These are phyloP conservation scores for Channa striata DNA, from an alignment of 2,797 vertebrate species.

Conservation along the genomic window DNA sequence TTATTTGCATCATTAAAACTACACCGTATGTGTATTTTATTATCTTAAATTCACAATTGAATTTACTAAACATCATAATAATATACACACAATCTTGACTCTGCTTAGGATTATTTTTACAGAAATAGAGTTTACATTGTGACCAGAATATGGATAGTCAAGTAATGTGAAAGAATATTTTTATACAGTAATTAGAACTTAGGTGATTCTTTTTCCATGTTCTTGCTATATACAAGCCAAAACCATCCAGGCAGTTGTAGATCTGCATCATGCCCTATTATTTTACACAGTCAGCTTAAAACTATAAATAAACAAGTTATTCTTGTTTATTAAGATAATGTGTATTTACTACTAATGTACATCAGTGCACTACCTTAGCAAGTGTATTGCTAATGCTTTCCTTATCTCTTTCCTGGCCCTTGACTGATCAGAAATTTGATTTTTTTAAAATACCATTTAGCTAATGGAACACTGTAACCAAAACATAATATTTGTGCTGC, in stretches of 20 bases:
- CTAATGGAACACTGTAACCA: conserved; percentile 20
- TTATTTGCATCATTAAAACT: conserved; percentile 46
- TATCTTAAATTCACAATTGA: conserved; percentile 25
- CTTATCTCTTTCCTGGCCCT: conserved; percentile 7
- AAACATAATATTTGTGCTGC: conserved; percentile 29
- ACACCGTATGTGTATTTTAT: conserved; percentile 12
- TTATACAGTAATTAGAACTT: conserved; percentile 34
- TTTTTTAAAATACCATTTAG: conserved; percentile 22
- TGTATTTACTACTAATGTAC: conserved; percentile 54
- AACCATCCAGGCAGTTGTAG: conserved; percentile 46
- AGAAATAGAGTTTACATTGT: conserved; percentile 47
- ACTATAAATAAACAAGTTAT: conserved; percentile 47
- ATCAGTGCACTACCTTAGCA: conserved; percentile 20
- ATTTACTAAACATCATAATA: conserved; percentile 24
- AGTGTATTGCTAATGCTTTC: conserved; percentile 16
- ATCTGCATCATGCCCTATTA: conserved; percentile 48
- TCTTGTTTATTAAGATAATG: conserved; percentile 36
- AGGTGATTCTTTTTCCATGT: conserved; percentile 52
- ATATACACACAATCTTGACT: conserved; percentile 41
- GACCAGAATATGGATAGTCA: conserved; percentile 52
- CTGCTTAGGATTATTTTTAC: conserved; percentile 40
- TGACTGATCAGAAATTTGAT: conserved; percentile 21
- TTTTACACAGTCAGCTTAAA: conserved; percentile 52
- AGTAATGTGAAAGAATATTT: conserved; percentile 57
- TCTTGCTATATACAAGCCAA: conserved; percentile 66